Percentiles rank a stretch among this genome's conserved stretches.
Conservation (phyloP, 1,140 invertebrate species). For the Palaemon carinicauda region DNA sequence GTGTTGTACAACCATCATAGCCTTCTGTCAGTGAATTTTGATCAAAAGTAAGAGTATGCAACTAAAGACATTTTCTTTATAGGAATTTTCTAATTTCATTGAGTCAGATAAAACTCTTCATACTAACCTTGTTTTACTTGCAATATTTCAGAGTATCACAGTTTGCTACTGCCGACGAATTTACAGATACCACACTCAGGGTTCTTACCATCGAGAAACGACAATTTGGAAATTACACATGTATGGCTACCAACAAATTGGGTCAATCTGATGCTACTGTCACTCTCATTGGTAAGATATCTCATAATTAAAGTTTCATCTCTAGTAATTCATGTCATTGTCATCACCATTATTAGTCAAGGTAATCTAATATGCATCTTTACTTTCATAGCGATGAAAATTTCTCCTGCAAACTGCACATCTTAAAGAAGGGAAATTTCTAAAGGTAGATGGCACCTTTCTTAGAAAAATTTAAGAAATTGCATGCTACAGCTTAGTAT, state of each 20-base stretch:
- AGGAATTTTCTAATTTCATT: not conserved
- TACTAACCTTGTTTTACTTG: too few species aligned
- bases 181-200: conserved; percentile 86
- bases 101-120: not conserved
- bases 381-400: too few species aligned
- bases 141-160: conserved; percentile 76
- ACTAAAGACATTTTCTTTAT: too few species aligned
- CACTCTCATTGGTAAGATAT: conserved; percentile 80
- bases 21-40: not conserved
- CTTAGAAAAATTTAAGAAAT: too few species aligned
- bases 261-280: conserved; percentile 80
- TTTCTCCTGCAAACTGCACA: too few species aligned
- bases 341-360: too few species aligned
- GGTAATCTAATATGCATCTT: too few species aligned
- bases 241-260: conserved; percentile 86
- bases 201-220: conserved; percentile 90
- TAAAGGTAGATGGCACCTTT: too few species aligned
- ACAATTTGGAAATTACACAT: conserved; percentile 86
- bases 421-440: too few species aligned
- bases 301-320: too few species aligned
- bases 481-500: too few species aligned
- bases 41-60: not conserved
- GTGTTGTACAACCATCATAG: not conserved
- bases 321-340: too few species aligned
- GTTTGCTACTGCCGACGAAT: conserved; percentile 88